phyloP scores from a whole-genome alignment of 2,888 invertebrate genomes.

The Drosophila kanekoi region DNA sequence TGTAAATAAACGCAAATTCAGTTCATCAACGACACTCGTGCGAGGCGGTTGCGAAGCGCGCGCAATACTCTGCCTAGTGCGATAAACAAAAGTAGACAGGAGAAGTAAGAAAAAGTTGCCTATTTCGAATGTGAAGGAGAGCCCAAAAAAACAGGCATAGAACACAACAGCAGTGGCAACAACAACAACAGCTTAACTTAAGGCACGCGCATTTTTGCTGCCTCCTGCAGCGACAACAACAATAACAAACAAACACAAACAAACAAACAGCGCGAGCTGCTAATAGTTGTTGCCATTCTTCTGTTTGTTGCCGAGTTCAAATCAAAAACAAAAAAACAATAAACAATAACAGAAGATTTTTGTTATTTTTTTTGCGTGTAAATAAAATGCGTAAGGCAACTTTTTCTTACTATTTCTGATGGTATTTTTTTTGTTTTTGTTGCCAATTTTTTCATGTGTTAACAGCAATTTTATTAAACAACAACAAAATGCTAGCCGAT shows the following conservation, averaged over 20 bases:
- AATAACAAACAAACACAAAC: conserved; percentile 15
- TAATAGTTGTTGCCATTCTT: conserved; percentile 10
- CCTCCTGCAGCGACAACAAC: conserved; percentile 15
- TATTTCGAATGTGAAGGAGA: conserved; percentile 14
- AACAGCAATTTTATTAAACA: conserved; percentile 25
- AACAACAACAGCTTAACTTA: conserved; percentile 15
- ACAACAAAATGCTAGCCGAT: conserved; percentile 26
- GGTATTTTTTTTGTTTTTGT: conserved; percentile 36
- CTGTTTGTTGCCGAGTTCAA: conserved; percentile 5
- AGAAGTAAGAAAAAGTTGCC: conserved; percentile 48
- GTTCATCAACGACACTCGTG: conserved; percentile 78
- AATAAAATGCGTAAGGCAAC: conserved; percentile 39
- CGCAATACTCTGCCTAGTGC: conserved; percentile 47
- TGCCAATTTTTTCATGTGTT: conserved; percentile 50
- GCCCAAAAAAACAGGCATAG: background rate
- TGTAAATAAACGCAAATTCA: conserved; percentile 69
- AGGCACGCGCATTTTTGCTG: conserved; percentile 30
- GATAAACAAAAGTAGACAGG: conserved; percentile 48
- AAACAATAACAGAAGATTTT: conserved; percentile 14
- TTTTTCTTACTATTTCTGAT: conserved; percentile 31
- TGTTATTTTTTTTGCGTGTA: conserved; percentile 34
- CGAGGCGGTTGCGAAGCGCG: conserved; percentile 67
- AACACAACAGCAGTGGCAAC: conserved; percentile 10
- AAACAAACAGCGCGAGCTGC: conserved; percentile 10
- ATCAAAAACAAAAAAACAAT: background rate